A percentile compares a stretch with the other conserved stretches of the same genome.
Conservation (phyloP, 2,888 invertebrate species). For the Scaptomyza flava region DNA sequence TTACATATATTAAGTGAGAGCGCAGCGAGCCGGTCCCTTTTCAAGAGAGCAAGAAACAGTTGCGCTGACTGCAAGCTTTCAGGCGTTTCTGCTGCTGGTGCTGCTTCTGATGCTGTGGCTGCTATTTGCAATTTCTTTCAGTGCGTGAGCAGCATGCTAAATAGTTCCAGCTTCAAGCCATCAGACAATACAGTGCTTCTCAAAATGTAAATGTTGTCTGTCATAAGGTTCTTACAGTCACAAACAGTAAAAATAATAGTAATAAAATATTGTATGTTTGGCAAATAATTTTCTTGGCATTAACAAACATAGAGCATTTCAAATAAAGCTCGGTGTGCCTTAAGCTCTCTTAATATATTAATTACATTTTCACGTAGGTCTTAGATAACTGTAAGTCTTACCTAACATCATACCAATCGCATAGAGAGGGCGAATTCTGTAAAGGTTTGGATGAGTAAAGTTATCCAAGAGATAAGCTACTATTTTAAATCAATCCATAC, state of each 20-base stretch:
- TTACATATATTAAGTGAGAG: neutral
- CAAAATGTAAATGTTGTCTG: slow-evolving; percentile 14
- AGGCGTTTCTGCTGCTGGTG: slow-evolving; percentile 39
- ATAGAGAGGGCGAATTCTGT: no score
- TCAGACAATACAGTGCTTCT: neutral
- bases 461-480: no score
- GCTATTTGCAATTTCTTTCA: slow-evolving; percentile 49
- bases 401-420: no score
- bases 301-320: no score
- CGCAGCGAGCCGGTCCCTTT: slow-evolving; percentile 37
- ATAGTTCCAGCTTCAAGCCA: slow-evolving; percentile 1
- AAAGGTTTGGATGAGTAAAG: no score
- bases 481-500: no score
- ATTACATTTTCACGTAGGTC: no score
- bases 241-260: neutral
- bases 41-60: slow-evolving; percentile 43
- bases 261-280: no score
- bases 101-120: slow-evolving; percentile 21
- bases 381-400: no score
- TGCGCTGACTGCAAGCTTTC: slow-evolving; percentile 45
- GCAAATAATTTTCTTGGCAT: no score
- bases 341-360: no score
- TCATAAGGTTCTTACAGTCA: neutral
- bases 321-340: no score
- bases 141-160: slow-evolving; percentile 36